Conservation (phyloP, 1,140 invertebrate genomes). For the Zaprionus lachaisei region DNA sequence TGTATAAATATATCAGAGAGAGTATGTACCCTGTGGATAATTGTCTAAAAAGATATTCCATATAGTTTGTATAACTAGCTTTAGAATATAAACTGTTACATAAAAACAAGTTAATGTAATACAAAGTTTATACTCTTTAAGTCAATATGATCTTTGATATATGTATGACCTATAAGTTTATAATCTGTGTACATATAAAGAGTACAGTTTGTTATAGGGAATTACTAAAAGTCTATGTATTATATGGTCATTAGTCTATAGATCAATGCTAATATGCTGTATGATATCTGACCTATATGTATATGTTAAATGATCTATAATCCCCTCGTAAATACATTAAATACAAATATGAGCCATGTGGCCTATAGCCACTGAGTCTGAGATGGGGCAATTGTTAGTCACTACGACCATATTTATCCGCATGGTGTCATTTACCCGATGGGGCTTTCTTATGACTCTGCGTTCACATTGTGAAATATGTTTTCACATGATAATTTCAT, state of each 20-base stretch:
- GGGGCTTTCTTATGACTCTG: conserved; percentile 34
- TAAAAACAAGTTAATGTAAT: neutral
- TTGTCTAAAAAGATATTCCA: too few relatives aligned
- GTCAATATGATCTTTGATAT: neutral
- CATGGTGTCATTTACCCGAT: conserved; percentile 48
- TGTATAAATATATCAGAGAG: too few relatives aligned
- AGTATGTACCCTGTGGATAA: too few relatives aligned
- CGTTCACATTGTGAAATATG: conserved; percentile 53
- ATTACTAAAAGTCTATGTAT: too few relatives aligned
- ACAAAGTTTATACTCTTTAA: neutral
- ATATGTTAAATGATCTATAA: too few relatives aligned
- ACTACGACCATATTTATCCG: conserved; percentile 46
- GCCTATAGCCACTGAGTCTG: neutral
- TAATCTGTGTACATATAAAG: neutral
- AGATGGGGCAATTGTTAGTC: conserved; percentile 52
- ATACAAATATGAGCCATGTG: neutral
- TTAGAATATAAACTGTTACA: neutral
- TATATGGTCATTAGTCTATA: too few relatives aligned
- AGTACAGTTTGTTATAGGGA: too few relatives aligned
- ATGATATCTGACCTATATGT: too few relatives aligned
- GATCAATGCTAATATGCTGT: too few relatives aligned
- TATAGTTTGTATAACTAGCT: too few relatives aligned
- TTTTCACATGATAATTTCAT: conserved; percentile 46
- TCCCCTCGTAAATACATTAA: neutral
- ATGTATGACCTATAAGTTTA: neutral